A percentile compares a stretch with the other conserved stretches of the same genome.
These are phyloP conservation scores for Panagrolaimus sp. DNA, from an alignment of 1,140 invertebrate genomes.

Conservation along the genomic window DNA sequence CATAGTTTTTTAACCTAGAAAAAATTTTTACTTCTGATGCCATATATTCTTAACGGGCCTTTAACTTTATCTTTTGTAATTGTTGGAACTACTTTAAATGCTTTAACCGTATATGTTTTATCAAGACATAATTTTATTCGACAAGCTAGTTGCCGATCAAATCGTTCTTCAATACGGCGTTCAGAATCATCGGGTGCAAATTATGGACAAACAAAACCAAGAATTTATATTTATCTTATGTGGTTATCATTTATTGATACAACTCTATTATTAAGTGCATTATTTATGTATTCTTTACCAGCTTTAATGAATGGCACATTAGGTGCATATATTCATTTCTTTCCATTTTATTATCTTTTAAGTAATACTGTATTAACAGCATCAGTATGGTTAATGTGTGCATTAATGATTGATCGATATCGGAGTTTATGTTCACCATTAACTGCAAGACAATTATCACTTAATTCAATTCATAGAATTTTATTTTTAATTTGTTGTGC, in stretches of 20 bases:
- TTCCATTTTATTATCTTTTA: constrained; percentile 31
- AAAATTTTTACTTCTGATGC: not conserved
- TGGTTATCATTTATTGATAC: constrained; percentile 39
- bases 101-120: constrained; percentile 29
- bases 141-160: constrained; percentile 15
- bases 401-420: constrained; percentile 40
- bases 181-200: not conserved
- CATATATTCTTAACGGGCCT: constrained; percentile 27
- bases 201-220: constrained; percentile 20
- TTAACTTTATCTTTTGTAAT: constrained; percentile 26
- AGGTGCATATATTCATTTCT: constrained; percentile 33
- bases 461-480: constrained; percentile 25
- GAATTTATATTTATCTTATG: constrained; percentile 40
- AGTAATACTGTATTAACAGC: constrained; percentile 38
- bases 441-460: constrained; percentile 20
- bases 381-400: constrained; percentile 36
- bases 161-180: not conserved
- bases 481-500: constrained; percentile 20
- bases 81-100: constrained; percentile 25
- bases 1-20: too few species aligned
- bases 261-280: constrained; percentile 29
- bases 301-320: constrained; percentile 24
- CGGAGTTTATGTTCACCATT: constrained; percentile 31
- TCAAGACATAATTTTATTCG: constrained; percentile 18
- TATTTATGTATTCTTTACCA: constrained; percentile 40